phyloP scores from a whole-genome alignment of 2,888 invertebrate genomes.

The Esperia sulphurella region DNA sequence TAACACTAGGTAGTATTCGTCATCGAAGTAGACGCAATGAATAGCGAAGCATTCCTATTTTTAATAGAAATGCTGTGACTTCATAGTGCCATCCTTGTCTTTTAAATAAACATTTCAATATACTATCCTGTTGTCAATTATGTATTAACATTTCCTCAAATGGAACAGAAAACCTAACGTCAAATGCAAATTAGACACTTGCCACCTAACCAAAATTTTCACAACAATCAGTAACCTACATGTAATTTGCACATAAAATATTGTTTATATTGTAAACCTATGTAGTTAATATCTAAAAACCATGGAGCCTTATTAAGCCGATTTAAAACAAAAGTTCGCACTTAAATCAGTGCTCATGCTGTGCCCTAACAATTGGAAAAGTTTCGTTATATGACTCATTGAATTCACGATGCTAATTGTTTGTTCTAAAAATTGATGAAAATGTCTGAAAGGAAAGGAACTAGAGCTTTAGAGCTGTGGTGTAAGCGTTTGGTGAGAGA shows the following conservation, averaged over 20 bases:
- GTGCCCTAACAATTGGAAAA: background rate
- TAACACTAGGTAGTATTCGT: no score
- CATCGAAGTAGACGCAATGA: no score
- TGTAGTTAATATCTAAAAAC: no score
- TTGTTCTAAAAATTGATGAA: slow-evolving; percentile 25
- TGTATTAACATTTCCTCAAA: no score
- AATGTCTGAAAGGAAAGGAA: slow-evolving; percentile 91
- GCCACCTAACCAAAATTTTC: slow-evolving; percentile 32
- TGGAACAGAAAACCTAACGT: no score
- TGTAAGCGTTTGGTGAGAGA: slow-evolving; percentile 93
- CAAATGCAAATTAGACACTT: slow-evolving; percentile 19
- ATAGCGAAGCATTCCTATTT: no score
- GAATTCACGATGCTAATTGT: slow-evolving; percentile 11
- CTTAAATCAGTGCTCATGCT: background rate
- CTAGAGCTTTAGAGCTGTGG: slow-evolving; percentile 95
- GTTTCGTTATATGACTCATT: slow-evolving; percentile 25
- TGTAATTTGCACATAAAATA: background rate
- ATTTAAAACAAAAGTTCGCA: background rate
- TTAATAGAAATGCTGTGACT: no score
- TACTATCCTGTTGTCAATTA: background rate
- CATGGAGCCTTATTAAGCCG: background rate
- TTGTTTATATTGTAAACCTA: background rate
- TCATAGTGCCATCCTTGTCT: no score
- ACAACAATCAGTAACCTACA: background rate
- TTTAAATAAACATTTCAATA: no score